A percentile compares a stretch with the other conserved stretches of the same genome.
phyloP scores from a whole-genome alignment of 2,888 invertebrate genomes.

The Luffia ferchaultella region DNA sequence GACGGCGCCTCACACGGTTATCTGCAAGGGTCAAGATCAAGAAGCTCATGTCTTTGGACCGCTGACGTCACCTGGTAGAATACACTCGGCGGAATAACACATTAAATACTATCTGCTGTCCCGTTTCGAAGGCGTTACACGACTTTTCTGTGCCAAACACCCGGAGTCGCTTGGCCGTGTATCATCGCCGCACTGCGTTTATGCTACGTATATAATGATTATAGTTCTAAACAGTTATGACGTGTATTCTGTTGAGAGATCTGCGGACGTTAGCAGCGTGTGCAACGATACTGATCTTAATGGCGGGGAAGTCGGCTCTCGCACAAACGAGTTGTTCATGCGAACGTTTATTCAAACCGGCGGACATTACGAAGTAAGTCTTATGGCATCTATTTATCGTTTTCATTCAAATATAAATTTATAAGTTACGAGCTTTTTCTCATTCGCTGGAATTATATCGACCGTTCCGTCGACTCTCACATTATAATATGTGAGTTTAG shows the following conservation, averaged over 20 bases:
- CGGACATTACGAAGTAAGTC: neutral
- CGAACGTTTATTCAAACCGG: neutral
- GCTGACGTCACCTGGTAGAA: neutral
- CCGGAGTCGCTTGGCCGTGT: too few relatives aligned
- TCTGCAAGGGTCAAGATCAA: neutral
- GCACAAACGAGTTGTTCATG: neutral
- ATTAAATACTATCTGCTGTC: too few relatives aligned
- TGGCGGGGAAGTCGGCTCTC: neutral
- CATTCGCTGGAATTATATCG: too few relatives aligned
- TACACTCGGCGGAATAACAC: neutral
- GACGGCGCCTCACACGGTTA: neutral
- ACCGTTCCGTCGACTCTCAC: too few relatives aligned
- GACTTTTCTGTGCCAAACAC: too few relatives aligned
- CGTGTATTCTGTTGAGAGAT: neutral
- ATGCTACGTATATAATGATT: too few relatives aligned
- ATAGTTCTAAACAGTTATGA: neutral
- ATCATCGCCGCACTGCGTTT: neutral
- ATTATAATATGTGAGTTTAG: too few relatives aligned
- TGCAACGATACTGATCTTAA: neutral
- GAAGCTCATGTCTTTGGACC: neutral
- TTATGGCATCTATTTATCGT: neutral
- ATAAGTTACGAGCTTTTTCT: too few relatives aligned
- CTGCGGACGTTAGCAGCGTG: neutral
- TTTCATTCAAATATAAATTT: too few relatives aligned
- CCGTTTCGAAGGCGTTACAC: too few relatives aligned